Evolutionary conservation across 1,140 invertebrate genomes (phyloP).

Genomic region (Drosophila elegans): DNA sequence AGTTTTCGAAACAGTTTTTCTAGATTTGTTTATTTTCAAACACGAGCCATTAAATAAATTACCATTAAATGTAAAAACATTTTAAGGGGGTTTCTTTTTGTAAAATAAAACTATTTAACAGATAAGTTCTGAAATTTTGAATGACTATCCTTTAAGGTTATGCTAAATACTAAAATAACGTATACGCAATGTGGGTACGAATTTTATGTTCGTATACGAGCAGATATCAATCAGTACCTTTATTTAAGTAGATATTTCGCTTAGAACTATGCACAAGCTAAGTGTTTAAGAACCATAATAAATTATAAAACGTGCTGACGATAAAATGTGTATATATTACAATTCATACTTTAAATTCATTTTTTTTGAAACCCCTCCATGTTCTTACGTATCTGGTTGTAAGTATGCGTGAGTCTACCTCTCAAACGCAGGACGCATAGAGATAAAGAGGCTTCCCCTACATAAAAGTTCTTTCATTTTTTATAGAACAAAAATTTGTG

Average conservation of each 20-base stretch:
- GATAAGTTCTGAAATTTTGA: too few species aligned
- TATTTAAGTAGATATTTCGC: not conserved
- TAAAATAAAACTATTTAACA: too few species aligned
- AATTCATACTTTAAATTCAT: slow-evolving; percentile 18
- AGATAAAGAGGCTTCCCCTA: slow-evolving; percentile 30
- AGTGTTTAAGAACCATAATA: not conserved
- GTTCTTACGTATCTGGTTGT: slow-evolving; percentile 9
- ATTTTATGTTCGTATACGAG: too few species aligned
- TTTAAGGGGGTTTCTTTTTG: too few species aligned
- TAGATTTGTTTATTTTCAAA: too few species aligned
- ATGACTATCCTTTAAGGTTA: too few species aligned
- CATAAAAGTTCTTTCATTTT: slow-evolving; percentile 34
- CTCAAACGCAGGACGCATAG: slow-evolving; percentile 29
- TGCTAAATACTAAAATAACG: too few species aligned
- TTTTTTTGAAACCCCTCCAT: not conserved
- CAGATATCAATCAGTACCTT: slow-evolving; percentile 2
- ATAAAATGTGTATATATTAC: slow-evolving; percentile 1
- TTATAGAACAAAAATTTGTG: slow-evolving; percentile 39
- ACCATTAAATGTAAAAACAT: too few species aligned
- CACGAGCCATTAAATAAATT: too few species aligned
- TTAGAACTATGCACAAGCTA: not conserved
- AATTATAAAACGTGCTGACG: slow-evolving; percentile 12
- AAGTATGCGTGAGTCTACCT: slow-evolving; percentile 45
- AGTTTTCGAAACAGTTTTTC: too few species aligned
- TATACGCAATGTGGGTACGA: too few species aligned